Evolutionary conservation across 2,113 vertebrate genomes (phyloP).

Genomic region (Macrotus californicus): DNA sequence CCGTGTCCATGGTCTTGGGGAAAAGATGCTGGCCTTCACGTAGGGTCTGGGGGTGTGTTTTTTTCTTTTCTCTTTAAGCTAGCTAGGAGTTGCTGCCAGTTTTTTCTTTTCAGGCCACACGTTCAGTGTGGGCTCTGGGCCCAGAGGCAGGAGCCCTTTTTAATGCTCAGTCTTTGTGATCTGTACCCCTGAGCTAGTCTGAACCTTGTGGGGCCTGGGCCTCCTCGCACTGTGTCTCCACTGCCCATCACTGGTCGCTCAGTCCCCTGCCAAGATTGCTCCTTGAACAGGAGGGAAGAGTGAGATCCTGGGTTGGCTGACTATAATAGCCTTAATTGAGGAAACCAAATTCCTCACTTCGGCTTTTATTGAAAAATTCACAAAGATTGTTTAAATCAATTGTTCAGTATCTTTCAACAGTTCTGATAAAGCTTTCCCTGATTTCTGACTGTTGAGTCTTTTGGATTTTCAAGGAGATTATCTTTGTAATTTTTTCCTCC

Average conservation of each 20-base stretch:
- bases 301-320: not conserved
- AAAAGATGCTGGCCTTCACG: not conserved
- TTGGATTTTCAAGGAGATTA: not conserved
- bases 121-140: not conserved
- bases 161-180: not conserved
- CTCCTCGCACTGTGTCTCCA: not conserved
- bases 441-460: not conserved
- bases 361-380: not conserved
- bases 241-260: not conserved
- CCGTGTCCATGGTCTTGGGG: fast-evolving
- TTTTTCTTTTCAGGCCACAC: not conserved
- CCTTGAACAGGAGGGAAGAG: not conserved
- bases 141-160: too few relatives aligned
- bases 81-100: not conserved
- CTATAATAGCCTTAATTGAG: not conserved
- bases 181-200: not conserved
- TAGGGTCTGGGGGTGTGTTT: not conserved
- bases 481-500: not conserved
- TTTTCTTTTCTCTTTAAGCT: not conserved
- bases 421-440: not conserved
- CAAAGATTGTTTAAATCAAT: not conserved
- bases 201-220: fast-evolving
- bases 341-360: not conserved
- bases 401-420: not conserved
- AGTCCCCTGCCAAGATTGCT: not conserved